These are phyloP conservation scores for Frieseomelitta varia DNA, from an alignment of 1,140 invertebrate species.

Conservation along the genomic window DNA sequence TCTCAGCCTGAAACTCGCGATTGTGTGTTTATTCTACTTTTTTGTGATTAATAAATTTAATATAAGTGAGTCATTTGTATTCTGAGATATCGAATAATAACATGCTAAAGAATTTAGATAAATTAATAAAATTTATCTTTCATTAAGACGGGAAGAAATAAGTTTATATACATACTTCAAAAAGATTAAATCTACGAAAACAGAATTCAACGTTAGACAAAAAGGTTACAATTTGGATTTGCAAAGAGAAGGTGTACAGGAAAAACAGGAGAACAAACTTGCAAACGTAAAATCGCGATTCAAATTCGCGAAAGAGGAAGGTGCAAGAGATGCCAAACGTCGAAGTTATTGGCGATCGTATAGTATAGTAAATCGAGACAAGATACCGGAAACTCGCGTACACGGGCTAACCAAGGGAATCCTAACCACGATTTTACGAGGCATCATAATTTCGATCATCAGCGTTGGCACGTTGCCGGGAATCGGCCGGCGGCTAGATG, in stretches of 20 bases:
- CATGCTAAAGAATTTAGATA: not conserved
- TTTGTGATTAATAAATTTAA: not conserved
- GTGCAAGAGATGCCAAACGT: not conserved
- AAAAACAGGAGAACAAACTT: not conserved
- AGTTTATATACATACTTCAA: not conserved
- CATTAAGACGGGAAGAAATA: not conserved
- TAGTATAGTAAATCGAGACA: not conserved
- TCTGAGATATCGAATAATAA: not conserved
- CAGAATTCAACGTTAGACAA: no score
- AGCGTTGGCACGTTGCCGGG: conserved; percentile 61
- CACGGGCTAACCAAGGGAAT: conserved; percentile 14
- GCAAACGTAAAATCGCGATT: not conserved
- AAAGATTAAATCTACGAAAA: no score
- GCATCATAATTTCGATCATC: conserved; percentile 52
- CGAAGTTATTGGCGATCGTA: not conserved
- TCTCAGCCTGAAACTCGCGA: not conserved
- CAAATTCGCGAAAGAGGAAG: not conserved
- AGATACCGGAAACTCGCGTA: not conserved
- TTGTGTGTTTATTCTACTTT: not conserved
- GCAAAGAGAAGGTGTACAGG: not conserved
- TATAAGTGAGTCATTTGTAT: not conserved
- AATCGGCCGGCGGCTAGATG: conserved; percentile 55
- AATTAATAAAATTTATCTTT: not conserved
- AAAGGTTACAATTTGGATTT: no score
- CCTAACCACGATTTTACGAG: conserved; percentile 53